A percentile compares a stretch with the other conserved stretches of the same genome.
Conservation (phyloP, 1,140 invertebrate species). For the Grapholita molesta region DNA sequence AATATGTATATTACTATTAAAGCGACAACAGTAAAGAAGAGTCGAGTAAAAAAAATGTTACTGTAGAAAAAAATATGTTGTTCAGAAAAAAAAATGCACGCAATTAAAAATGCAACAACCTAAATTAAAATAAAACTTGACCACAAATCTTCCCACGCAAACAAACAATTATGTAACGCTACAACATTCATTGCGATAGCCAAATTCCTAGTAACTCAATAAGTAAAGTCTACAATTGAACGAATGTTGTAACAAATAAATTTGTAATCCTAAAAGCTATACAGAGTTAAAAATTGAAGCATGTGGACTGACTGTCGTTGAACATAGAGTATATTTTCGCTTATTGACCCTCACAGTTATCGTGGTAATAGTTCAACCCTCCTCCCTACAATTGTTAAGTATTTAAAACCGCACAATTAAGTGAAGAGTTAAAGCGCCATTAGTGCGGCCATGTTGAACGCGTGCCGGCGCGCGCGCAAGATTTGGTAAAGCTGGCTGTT, state of each 20-base stretch:
- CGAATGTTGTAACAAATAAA: neutral
- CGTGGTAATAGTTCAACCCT: neutral
- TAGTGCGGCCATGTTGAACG: neutral
- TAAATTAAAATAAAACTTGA: neutral
- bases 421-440: neutral
- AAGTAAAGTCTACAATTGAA: neutral
- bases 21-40: no score
- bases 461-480: neutral
- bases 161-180: neutral
- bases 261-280: neutral
- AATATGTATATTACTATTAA: no score
- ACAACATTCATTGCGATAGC: neutral
- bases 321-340: neutral
- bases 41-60: no score
- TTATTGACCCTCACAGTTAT: neutral
- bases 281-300: neutral
- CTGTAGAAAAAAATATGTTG: no score
- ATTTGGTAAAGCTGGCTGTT: neutral
- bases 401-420: conserved; percentile 1
- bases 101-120: neutral
- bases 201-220: neutral
- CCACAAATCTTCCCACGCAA: neutral
- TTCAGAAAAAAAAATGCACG: no score
- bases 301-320: neutral
- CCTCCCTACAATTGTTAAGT: neutral